These are phyloP conservation scores for Perizoma flavofasciatum DNA, from an alignment of 2,888 invertebrate species.

Conservation along the genomic window DNA sequence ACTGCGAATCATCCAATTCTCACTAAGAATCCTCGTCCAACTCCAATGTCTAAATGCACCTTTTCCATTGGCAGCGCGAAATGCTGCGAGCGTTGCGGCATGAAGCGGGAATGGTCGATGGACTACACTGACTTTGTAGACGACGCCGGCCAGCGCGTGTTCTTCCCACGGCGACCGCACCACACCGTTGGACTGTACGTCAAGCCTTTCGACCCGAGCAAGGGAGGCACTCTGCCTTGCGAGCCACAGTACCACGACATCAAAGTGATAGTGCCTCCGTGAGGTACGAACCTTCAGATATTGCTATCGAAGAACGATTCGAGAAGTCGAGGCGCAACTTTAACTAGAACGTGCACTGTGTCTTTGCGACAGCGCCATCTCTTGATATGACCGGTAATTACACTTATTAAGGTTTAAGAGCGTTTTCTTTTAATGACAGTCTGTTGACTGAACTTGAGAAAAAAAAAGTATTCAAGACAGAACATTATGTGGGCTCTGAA, in stretches of 20 bases:
- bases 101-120: constrained; percentile 77
- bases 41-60: constrained; percentile 31
- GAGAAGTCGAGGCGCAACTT: no score
- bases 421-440: no score
- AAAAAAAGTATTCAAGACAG: no score
- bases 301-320: no score
- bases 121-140: constrained; percentile 79
- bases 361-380: no score
- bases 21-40: not conserved
- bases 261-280: constrained; percentile 6
- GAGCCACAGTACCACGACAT: constrained; percentile 43
- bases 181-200: constrained; percentile 68
- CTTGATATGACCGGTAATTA: no score
- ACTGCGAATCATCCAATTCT: not conserved
- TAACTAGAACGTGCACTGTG: no score
- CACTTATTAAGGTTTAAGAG: no score
- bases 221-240: constrained; percentile 44
- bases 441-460: no score
- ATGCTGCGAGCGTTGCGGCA: constrained; percentile 75
- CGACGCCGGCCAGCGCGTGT: constrained; percentile 70
- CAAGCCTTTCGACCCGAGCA: constrained; percentile 51
- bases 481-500: no score
- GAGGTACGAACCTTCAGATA: not conserved
- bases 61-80: constrained; percentile 56
- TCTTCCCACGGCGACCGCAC: constrained; percentile 80